A percentile compares a stretch with the other conserved stretches of the same genome.
phyloP scores from a whole-genome alignment of 92 coral and sea anemone species.

The Bergia puertoricense region DNA sequence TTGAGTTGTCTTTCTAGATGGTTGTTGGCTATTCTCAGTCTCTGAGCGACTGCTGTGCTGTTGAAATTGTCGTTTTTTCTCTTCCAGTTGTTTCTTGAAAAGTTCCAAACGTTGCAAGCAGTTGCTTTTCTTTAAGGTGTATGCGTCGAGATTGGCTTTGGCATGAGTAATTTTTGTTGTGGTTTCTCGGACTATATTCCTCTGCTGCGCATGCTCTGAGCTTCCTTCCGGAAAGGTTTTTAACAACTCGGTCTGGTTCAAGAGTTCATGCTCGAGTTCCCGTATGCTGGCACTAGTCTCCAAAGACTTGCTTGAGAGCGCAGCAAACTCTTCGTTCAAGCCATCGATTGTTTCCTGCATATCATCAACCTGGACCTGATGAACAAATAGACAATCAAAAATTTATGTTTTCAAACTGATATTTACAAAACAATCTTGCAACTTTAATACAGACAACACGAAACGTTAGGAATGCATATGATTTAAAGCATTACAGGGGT shows the following conservation, averaged over 20 bases:
- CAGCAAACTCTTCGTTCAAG: conserved; percentile 90
- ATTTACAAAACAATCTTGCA: neutral
- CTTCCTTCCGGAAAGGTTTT: conserved; percentile 78
- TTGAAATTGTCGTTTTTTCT: conserved; percentile 53
- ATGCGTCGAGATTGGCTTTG: conserved; percentile 60
- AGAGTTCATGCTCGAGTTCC: conserved; percentile 91
- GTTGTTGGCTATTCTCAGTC: conserved; percentile 66
- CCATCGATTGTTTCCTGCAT: conserved; percentile 90
- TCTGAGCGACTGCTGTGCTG: conserved; percentile 71
- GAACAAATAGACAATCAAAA: neutral
- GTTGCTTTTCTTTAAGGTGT: conserved; percentile 25
- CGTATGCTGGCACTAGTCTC: conserved; percentile 81
- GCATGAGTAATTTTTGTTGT: conserved; percentile 83
- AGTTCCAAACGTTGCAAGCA: conserved; percentile 30
- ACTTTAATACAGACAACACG: neutral
- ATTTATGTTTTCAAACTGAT: conserved; percentile 48
- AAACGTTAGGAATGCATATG: neutral
- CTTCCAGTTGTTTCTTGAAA: conserved; percentile 37
- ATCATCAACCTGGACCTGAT: conserved; percentile 89
- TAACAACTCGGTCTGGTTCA: conserved; percentile 88
- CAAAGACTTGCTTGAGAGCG: conserved; percentile 74
- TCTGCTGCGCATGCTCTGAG: conserved; percentile 83
- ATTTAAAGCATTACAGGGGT: too few species aligned
- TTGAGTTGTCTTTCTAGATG: conserved; percentile 53
- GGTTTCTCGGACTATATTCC: conserved; percentile 83